Evolutionary conservation across 2,888 invertebrate species (phyloP), one percentile per base, ranked within the genome.

Genomic region (Deladenus siricidicola): DNA sequence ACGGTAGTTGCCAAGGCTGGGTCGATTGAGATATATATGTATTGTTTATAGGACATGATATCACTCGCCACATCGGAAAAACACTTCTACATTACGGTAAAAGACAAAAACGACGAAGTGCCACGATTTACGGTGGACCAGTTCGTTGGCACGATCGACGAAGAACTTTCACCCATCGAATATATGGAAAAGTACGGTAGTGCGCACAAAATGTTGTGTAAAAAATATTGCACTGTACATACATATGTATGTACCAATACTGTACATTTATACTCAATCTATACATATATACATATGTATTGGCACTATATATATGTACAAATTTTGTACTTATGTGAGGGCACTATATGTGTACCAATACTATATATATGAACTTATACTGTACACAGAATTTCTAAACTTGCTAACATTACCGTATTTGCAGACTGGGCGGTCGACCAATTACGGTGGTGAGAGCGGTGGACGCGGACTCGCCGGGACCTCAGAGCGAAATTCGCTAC

Each of bases 21-120:
- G 10, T n/a, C 8, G 19, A 47, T 47, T n/a, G 23, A 47, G 8
- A 14, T 47, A 19, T n/a, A 49, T 47, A 14, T 10, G 19, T 58
- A 14, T 17, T 14, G 2, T 39, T 59, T 65, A 26, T 58, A 75
- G 75, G 78, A 78, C 58, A 64, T 78, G 56, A 64, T 64, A 6
- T 70, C 73, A 1, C 68, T 62, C 4, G 70, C 74, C 21, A 65
- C 73, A 1, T 62, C 74, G 89, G 91, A 91, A 83, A 91, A 92
- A 84, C 85, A 91, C 81, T 88, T 90, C 80, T 84, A 90, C 82
- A 90, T 92, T 63, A 90, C 91, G 57, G 91, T 93, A 67, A 90
- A 90, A 84, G 93, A 93, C 85, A 85, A 90, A 80, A 91, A 91
- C 84, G 92, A 93, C 83, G 92, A 92, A 85, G 89, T 76, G 4